phyloP scores from a whole-genome alignment of 2,888 invertebrate genomes.

The Synanthedon formicaeformis region DNA sequence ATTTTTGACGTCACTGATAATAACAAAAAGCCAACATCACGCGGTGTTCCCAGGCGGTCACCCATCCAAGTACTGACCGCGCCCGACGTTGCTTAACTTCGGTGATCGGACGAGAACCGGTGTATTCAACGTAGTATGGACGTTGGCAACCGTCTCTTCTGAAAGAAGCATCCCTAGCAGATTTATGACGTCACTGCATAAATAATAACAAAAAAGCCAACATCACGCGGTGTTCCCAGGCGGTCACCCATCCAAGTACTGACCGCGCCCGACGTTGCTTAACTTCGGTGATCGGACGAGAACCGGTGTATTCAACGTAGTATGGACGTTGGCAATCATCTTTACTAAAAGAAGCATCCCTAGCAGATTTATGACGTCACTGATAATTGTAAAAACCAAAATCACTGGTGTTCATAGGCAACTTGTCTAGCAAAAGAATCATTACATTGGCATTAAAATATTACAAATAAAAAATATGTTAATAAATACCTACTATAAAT shows the following conservation, averaged over 20 bases:
- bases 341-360: background rate
- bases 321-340: constrained; percentile 27
- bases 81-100: constrained; percentile 21
- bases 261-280: constrained; percentile 38
- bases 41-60: constrained; percentile 21
- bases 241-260: constrained; percentile 33
- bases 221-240: constrained; percentile 28
- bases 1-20: too few relatives aligned
- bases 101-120: constrained; percentile 22
- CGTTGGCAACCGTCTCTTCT: constrained; percentile 9
- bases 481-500: too few relatives aligned
- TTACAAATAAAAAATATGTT: too few relatives aligned
- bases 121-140: constrained; percentile 18
- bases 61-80: constrained; percentile 20
- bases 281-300: constrained; percentile 23
- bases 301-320: constrained; percentile 32
- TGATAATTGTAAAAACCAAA: constrained; percentile 3
- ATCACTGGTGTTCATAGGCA: too few relatives aligned
- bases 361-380: background rate
- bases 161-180: too few relatives aligned
- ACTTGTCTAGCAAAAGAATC: too few relatives aligned
- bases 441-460: too few relatives aligned
- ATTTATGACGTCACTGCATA: too few relatives aligned
- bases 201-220: constrained; percentile 12
- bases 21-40: constrained; percentile 10